These are phyloP conservation scores for Caenorhabditis briggsae DNA, from an alignment of 1,140 invertebrate species.

Conservation along the genomic window DNA sequence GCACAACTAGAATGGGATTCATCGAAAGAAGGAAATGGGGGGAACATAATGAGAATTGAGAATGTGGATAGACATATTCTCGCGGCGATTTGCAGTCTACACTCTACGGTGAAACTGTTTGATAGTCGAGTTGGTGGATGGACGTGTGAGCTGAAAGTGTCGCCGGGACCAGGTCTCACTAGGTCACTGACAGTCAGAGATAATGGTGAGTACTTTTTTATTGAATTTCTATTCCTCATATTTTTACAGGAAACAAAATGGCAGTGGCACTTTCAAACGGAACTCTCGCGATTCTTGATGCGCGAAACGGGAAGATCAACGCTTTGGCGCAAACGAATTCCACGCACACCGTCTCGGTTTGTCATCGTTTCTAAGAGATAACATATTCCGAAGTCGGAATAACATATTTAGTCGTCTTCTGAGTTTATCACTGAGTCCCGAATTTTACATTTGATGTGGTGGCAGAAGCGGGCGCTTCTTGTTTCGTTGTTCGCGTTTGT, in stretches of 20 bases:
- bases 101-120: slow-evolving; percentile 51
- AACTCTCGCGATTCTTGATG: slow-evolving; percentile 56
- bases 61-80: slow-evolving; percentile 38
- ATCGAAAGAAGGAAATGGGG: slow-evolving; percentile 8
- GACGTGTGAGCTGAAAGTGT: slow-evolving; percentile 55
- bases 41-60: slow-evolving; percentile 27
- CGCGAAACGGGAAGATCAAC: slow-evolving; percentile 52
- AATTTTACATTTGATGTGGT: not conserved
- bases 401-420: not conserved
- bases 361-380: not conserved
- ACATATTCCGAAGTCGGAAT: slow-evolving; percentile 9
- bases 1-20: slow-evolving; percentile 55
- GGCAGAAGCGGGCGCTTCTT: too few relatives aligned
- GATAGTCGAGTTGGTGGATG: slow-evolving; percentile 48
- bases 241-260: slow-evolving; percentile 47
- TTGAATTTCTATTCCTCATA: not conserved
- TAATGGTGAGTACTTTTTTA: slow-evolving; percentile 4
- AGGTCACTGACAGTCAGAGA: slow-evolving; percentile 45
- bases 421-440: not conserved
- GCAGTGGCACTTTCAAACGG: slow-evolving; percentile 58
- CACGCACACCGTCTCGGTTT: slow-evolving; percentile 52
- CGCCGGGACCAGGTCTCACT: slow-evolving; percentile 36
- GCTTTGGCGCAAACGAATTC: slow-evolving; percentile 47
- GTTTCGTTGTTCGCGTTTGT: too few relatives aligned
- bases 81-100: slow-evolving; percentile 52